A percentile compares a stretch with the other conserved stretches of the same genome.
phyloP scores from a whole-genome alignment of 2,797 vertebrate species.

The Hephaestus fuliginosus region DNA sequence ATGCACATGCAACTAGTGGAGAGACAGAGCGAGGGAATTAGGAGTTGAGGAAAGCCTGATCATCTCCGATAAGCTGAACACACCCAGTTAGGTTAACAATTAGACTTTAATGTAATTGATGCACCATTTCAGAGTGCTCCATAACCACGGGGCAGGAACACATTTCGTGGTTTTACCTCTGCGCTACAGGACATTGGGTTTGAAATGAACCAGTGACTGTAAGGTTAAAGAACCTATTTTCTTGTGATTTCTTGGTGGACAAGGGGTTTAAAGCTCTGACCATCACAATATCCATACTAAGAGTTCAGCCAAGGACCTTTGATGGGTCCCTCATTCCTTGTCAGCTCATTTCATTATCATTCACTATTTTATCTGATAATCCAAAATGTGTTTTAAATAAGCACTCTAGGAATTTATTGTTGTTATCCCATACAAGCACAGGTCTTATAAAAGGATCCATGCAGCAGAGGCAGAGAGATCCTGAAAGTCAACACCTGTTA shows the following conservation, averaged over 20 bases:
- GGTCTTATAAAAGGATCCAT: background rate
- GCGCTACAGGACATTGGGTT: background rate
- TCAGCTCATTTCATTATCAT: background rate
- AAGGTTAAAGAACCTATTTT: background rate
- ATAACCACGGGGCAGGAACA: background rate
- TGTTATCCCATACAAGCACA: background rate
- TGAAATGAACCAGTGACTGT: background rate
- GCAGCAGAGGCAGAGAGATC: background rate
- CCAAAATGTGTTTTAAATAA: background rate
- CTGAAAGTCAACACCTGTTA: background rate
- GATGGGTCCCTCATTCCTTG: background rate
- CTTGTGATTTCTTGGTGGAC: accelerated
- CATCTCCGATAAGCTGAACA: background rate
- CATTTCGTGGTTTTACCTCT: background rate
- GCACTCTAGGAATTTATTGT: background rate
- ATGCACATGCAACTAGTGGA: too few species aligned
- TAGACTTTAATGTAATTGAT: background rate
- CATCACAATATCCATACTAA: background rate
- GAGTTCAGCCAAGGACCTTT: background rate
- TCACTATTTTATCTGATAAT: background rate
- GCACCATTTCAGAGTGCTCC: background rate
- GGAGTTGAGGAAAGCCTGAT: background rate
- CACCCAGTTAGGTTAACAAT: background rate
- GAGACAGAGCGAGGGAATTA: too few species aligned
- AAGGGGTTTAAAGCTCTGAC: background rate